phyloP scores from a whole-genome alignment of 2,888 invertebrate genomes.

The Eupithecia vulgata region DNA sequence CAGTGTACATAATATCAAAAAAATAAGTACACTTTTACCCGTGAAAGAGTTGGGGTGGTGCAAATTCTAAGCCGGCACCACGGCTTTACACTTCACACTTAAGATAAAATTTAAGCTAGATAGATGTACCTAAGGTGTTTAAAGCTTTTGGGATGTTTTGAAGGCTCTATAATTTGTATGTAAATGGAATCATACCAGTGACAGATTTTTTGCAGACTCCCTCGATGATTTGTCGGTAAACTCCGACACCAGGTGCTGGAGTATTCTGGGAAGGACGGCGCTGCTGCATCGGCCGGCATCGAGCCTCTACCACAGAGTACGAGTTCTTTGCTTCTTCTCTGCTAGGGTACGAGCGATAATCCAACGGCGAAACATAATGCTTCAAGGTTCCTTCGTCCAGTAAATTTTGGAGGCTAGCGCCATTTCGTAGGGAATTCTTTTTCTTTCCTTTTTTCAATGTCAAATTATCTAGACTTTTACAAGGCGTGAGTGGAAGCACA shows the following conservation, averaged over 20 bases:
- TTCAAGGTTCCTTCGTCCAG: constrained; percentile 69
- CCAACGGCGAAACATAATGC: constrained; percentile 67
- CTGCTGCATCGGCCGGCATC: constrained; percentile 60
- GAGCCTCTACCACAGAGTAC: constrained; percentile 72
- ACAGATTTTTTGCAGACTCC: constrained; percentile 52
- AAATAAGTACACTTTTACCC: no score
- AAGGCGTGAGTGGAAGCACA: constrained; percentile 58
- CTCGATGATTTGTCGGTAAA: constrained; percentile 75
- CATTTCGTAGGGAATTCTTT: constrained; percentile 61
- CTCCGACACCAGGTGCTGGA: constrained; percentile 71
- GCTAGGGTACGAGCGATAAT: constrained; percentile 51
- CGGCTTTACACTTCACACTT: no score
- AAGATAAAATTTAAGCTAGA: not conserved
- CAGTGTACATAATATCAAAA: no score
- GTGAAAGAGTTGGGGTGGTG: no score
- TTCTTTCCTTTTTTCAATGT: constrained; percentile 62
- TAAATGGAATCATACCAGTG: constrained; percentile 54
- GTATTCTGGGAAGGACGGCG: constrained; percentile 62
- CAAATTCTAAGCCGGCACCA: no score
- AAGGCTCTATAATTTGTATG: not conserved
- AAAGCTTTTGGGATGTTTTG: not conserved
- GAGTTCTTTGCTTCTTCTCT: constrained; percentile 67
- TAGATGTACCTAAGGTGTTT: not conserved
- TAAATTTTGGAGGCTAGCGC: constrained; percentile 75
- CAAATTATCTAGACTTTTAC: constrained; percentile 80